Evolutionary conservation across 2,888 invertebrate genomes (phyloP), one percentile per base, ranked within the genome.

Genomic region (Malthinus seriepunctatus): DNA sequence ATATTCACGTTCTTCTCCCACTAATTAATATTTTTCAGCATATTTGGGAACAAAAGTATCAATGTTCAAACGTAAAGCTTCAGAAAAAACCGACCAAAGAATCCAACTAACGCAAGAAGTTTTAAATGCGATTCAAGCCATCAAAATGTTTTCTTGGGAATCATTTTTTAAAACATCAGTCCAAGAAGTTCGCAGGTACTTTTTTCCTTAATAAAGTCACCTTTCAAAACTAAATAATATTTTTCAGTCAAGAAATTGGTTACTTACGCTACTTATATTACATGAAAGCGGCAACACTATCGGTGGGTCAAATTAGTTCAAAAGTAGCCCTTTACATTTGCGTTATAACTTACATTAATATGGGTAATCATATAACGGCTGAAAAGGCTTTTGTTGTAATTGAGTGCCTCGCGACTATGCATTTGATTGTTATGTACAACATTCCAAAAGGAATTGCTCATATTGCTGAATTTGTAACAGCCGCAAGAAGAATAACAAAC

Each of bases 341-440:
- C 37, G 64, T 78, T 52, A 60, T 44, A 55, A 84, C 88, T 0
- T 92, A 86, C 73, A 86, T 89, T 33, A 79, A 90, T 46, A 80
- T 87, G 4, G 89, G 89, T 12, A 80, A 89, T 66, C 77, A 84
- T 67, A 84, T 96, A 66, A 89, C 88, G 3, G 89, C 96, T 3
- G 91, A 94, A 73, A 84, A 85, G 73, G 91, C 93, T 10, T 95
- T 95, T 78, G 91, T 95, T 56, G 85, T 95, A 48, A 89, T 93
- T 11, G 90, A 94, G 7, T 90, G 95, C 75, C 95, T 93, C 80
- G 94, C 92, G 71, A 90, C 93, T 53, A 80, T 96, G 56, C 83
- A 93, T 32, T 88, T 90, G 69, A 88, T 91, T 8, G 90, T 95
- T 88, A 93, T 92, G 0, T 88, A 94, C 8, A 91, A 91, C 78